phyloP scores from a whole-genome alignment of 2,888 invertebrate genomes.

The Aspidiotus rigidus region DNA sequence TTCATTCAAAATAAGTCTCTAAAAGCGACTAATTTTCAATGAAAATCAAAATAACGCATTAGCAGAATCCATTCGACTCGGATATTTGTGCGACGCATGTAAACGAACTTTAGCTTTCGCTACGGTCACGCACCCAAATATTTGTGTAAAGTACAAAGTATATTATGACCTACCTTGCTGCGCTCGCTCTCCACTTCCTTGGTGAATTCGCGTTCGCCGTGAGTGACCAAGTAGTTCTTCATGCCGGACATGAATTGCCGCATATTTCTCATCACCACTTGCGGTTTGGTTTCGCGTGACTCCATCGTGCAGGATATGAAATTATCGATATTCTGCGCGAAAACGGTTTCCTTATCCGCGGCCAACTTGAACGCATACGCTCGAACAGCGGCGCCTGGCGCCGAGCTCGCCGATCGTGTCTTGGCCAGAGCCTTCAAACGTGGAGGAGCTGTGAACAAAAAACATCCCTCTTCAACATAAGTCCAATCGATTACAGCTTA shows the following conservation, averaged over 20 bases:
- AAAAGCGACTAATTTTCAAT: too few species aligned
- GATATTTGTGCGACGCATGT: too few species aligned
- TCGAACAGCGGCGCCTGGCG: slow-evolving; percentile 58
- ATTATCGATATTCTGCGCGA: slow-evolving; percentile 85
- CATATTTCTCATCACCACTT: slow-evolving; percentile 80
- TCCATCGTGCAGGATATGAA: slow-evolving; percentile 88
- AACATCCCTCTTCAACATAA: neutral
- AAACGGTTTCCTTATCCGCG: slow-evolving; percentile 75
- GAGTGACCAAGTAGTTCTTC: slow-evolving; percentile 94
- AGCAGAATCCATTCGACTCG: too few species aligned
- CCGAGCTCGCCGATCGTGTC: slow-evolving; percentile 51
- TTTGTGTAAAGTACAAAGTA: too few species aligned
- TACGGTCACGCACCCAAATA: too few species aligned
- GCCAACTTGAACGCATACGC: slow-evolving; percentile 72
- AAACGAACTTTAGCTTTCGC: too few species aligned
- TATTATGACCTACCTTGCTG: slow-evolving; percentile 51
- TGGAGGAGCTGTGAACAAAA: slow-evolving; percentile 57
- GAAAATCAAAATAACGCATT: too few species aligned
- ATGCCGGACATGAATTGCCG: slow-evolving; percentile 97
- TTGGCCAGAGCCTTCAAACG: slow-evolving; percentile 57
- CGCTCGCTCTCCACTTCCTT: slow-evolving; percentile 80
- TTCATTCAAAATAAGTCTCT: too few species aligned
- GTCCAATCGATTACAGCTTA: too few species aligned
- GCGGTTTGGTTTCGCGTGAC: slow-evolving; percentile 77
- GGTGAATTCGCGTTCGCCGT: slow-evolving; percentile 87